These are phyloP conservation scores for Okamejei kenojei DNA, from an alignment of 2,797 vertebrate species.

Conservation along the genomic window DNA sequence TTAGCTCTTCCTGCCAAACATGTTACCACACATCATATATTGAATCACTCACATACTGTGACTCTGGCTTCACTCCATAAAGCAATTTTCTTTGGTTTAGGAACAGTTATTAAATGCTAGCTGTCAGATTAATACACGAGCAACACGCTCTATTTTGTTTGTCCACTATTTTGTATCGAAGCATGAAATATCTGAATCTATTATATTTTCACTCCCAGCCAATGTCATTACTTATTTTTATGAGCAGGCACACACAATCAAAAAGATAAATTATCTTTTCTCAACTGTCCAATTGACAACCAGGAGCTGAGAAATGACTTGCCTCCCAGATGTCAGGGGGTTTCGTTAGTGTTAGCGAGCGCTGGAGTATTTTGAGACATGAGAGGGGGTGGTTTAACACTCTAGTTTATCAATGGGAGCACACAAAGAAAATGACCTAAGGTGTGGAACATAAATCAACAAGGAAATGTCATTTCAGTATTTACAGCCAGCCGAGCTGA, in stretches of 20 bases:
- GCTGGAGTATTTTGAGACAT: neutral
- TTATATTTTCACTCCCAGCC: neutral
- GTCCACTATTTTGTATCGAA: neutral
- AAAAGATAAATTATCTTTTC: constrained; percentile 11
- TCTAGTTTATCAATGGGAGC: neutral
- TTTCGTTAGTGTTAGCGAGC: neutral
- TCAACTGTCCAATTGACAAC: neutral
- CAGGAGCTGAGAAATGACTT: neutral
- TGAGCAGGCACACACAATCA: neutral
- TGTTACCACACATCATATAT: neutral
- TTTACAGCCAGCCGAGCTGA: neutral
- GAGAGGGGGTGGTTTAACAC: neutral
- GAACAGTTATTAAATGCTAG: neutral
- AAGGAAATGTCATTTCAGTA: neutral
- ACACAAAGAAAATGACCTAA: neutral
- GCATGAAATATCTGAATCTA: neutral
- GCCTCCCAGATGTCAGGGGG: neutral
- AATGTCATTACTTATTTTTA: constrained; percentile 22
- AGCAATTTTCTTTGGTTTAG: neutral
- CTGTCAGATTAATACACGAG: constrained; percentile 1
- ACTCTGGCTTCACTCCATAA: neutral
- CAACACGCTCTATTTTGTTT: neutral
- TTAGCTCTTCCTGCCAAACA: neutral
- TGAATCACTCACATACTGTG: neutral
- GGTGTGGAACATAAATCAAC: neutral